Evolutionary conservation across 2,797 vertebrate genomes (phyloP).

Genomic region (Lacerta agilis): DNA sequence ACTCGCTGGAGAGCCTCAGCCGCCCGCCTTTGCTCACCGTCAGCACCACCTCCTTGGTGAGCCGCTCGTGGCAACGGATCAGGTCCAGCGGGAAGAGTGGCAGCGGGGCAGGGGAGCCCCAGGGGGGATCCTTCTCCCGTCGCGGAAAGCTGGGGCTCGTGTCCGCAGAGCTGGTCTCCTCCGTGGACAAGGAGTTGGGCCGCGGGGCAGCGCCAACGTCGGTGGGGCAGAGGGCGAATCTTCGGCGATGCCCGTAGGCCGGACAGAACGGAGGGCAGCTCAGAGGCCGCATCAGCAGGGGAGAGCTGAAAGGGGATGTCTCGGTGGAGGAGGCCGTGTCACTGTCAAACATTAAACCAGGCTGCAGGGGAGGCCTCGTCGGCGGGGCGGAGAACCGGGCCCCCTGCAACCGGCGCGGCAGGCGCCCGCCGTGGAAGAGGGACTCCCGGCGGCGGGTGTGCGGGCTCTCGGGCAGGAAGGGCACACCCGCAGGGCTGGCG

Average conservation of each 20-base stretch:
- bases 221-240: not conserved
- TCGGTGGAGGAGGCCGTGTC: conserved; percentile 61
- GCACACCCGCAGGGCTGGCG: conserved; percentile 50
- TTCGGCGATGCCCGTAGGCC: not conserved
- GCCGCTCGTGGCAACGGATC: conserved; percentile 58
- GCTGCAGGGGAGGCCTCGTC: not conserved
- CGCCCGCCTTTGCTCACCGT: conserved; percentile 57
- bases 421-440: conserved; percentile 57
- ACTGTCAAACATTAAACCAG: conserved; percentile 41
- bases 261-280: not conserved
- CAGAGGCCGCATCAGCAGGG: not conserved
- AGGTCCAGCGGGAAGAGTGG: conserved; percentile 70
- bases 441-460: conserved; percentile 74
- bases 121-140: not conserved
- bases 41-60: conserved; percentile 60
- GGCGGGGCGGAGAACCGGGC: conserved; percentile 53
- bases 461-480: conserved; percentile 71
- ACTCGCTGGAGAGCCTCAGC: conserved; percentile 64
- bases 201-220: not conserved
- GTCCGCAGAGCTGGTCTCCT: not conserved
- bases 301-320: conserved; percentile 59
- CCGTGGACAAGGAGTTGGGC: conserved; percentile 6
- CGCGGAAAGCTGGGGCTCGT: conserved; percentile 37
- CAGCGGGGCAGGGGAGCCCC: conserved; percentile 7
- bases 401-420: not conserved